phyloP scores from a whole-genome alignment of 1,140 invertebrate genomes.

The Arion vulgaris region DNA sequence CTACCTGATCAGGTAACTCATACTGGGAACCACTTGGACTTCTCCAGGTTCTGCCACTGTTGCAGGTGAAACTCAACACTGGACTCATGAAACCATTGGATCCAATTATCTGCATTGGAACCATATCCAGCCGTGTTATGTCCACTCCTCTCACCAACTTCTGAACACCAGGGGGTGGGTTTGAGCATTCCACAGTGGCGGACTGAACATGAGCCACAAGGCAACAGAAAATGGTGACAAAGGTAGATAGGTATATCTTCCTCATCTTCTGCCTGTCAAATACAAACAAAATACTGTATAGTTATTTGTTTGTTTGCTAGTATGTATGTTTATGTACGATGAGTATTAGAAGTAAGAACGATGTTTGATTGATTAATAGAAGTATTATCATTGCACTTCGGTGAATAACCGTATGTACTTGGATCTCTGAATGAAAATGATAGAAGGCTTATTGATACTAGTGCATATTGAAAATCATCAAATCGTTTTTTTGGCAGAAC shows the following conservation, averaged over 20 bases:
- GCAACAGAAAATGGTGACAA: not conserved
- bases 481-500: no score
- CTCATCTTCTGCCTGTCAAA: not conserved
- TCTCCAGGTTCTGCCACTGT: not conserved
- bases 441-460: no score
- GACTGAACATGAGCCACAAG: not conserved
- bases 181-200: not conserved
- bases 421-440: no score
- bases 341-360: no score
- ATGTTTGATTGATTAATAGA: no score
- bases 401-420: no score
- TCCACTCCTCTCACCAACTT: conserved; percentile 39
- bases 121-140: conserved; percentile 43
- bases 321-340: no score
- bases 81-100: conserved; percentile 38
- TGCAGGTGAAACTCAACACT: conserved; percentile 41
- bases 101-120: conserved; percentile 25
- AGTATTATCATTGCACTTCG: no score
- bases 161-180: conserved; percentile 34
- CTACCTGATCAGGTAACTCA: conserved; percentile 28
- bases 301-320: no score
- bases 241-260: not conserved
- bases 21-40: not conserved
- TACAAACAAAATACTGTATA: no score
- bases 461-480: no score